phyloP scores from a whole-genome alignment of 2,797 vertebrate species.

The Sparus aurata region DNA sequence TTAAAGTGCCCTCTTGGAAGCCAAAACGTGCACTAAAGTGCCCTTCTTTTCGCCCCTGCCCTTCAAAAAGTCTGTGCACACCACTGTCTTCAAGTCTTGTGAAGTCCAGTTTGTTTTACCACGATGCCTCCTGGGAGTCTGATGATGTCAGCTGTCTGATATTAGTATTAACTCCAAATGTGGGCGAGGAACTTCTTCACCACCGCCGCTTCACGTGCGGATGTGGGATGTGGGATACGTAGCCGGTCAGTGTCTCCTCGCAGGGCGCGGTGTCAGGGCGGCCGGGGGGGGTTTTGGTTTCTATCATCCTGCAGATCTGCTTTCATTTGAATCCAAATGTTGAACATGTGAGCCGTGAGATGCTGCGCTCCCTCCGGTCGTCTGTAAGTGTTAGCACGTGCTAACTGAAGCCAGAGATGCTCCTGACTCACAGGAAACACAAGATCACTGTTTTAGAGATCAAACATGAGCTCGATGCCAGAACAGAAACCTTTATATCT shows the following conservation, averaged over 20 bases:
- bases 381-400: slow-evolving; percentile 62
- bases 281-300: slow-evolving; percentile 35
- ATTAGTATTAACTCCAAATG: not conserved
- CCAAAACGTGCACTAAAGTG: no score
- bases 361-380: slow-evolving; percentile 11
- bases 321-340: slow-evolving; percentile 51
- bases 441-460: not conserved
- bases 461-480: no score
- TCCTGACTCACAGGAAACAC: not conserved
- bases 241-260: not conserved
- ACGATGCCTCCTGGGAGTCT: not conserved
- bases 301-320: slow-evolving; percentile 29
- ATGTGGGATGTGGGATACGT: not conserved
- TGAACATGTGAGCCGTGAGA: slow-evolving; percentile 20
- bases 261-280: slow-evolving; percentile 18
- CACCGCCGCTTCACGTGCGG: not conserved
- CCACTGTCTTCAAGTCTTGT: no score
- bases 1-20: no score
- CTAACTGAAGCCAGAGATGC: slow-evolving; percentile 14
- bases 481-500: not conserved
- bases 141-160: slow-evolving; percentile 7
- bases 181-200: not conserved
- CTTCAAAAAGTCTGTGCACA: no score
- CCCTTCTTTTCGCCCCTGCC: no score
- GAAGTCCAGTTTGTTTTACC: not conserved